Conservation (phyloP, 2,797 vertebrate genomes). For the Lophius americanus region DNA sequence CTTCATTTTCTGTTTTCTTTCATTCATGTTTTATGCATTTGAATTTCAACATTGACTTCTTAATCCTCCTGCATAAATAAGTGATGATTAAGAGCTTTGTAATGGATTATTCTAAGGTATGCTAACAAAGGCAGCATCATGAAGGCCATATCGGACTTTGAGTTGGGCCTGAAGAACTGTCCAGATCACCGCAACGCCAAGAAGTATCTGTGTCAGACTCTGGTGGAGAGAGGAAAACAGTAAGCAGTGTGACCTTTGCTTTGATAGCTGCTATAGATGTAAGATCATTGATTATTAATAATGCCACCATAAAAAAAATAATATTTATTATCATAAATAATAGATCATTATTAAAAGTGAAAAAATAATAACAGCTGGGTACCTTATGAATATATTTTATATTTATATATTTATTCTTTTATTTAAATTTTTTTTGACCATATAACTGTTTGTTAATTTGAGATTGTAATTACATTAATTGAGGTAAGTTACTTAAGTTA, state of each 20-base stretch:
- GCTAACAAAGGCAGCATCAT: conserved; percentile 95
- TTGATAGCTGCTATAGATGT: not conserved
- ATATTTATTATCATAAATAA: too few relatives aligned
- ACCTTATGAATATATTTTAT: too few relatives aligned
- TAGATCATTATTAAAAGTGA: too few relatives aligned
- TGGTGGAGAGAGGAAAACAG: conserved; percentile 96
- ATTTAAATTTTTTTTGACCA: too few relatives aligned
- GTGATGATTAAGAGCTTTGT: not conserved
- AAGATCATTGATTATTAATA: not conserved
- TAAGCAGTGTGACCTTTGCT: conserved; percentile 74
- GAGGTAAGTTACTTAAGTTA: too few relatives aligned
- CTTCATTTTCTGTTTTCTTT: not conserved
- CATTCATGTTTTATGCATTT: not conserved
- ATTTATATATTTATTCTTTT: too few relatives aligned
- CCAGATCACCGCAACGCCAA: conserved; percentile 95
- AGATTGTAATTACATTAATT: too few relatives aligned
- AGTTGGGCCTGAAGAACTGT: conserved; percentile 90
- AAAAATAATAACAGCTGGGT: too few relatives aligned
- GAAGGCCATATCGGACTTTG: conserved; percentile 96
- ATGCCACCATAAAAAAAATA: not conserved
- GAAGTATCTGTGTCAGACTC: conserved; percentile 97
- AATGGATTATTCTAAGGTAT: conserved; percentile 79
- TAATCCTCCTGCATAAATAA: not conserved
- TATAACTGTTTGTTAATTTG: too few relatives aligned
- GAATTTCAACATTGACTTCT: not conserved